Conservation (phyloP, 2,797 vertebrate genomes). For the Sarcoramphus papa region DNA sequence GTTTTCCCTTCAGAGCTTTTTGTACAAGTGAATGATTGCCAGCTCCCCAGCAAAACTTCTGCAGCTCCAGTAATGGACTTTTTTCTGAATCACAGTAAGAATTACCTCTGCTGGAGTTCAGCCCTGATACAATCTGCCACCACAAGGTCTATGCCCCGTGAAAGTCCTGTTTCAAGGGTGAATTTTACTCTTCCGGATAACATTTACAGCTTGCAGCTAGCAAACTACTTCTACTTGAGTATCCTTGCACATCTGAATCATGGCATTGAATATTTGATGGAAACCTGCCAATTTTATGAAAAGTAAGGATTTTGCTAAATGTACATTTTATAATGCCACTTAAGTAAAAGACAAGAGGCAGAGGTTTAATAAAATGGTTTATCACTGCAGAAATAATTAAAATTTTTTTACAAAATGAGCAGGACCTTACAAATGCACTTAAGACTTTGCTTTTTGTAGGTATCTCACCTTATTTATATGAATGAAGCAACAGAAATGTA, state of each 20-base stretch:
- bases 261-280: not conserved
- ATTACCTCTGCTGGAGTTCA: constrained; percentile 31
- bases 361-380: not conserved
- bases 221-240: not conserved
- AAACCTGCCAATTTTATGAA: not conserved
- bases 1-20: not conserved
- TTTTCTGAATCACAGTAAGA: constrained; percentile 19
- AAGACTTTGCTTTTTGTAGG: not conserved
- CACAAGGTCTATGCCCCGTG: not conserved
- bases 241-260: not conserved
- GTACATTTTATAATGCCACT: not conserved
- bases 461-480: not conserved
- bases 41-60: not conserved
- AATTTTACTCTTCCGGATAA: not conserved
- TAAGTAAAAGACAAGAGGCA: not conserved
- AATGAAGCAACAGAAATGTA: not conserved
- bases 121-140: not conserved
- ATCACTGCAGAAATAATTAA: not conserved
- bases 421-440: not conserved
- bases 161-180: constrained; percentile 14
- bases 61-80: not conserved
- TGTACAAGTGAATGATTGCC: not conserved
- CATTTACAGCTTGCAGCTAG: not conserved
- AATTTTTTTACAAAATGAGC: not conserved
- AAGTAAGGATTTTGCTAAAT: not conserved